Evolutionary conservation across 1,140 invertebrate species (phyloP).

Genomic region (Plutomurus gul): DNA sequence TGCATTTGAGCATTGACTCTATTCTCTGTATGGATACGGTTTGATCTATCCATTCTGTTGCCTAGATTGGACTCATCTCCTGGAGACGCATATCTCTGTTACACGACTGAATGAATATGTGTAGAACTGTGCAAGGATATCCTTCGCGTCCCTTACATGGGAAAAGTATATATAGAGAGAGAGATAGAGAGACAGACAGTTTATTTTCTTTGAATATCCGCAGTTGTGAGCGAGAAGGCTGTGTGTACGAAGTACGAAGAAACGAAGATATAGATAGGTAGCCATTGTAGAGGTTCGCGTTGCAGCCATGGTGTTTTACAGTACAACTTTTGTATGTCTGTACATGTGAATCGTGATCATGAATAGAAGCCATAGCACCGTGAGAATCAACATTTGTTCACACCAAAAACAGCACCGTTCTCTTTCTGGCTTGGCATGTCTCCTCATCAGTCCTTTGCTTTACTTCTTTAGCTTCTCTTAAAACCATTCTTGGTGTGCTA

Average conservation of each 20-base stretch:
- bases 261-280: too few species aligned
- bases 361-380: constrained; percentile 21
- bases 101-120: too few species aligned
- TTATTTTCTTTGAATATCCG: background rate
- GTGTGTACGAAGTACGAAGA: too few species aligned
- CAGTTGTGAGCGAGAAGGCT: background rate
- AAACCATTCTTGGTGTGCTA: background rate
- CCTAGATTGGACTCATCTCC: background rate
- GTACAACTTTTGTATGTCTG: constrained; percentile 6
- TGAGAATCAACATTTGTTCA: constrained; percentile 29
- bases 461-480: background rate
- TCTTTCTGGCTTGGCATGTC: background rate
- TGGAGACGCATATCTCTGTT: too few species aligned
- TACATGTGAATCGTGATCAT: constrained; percentile 18
- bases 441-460: background rate
- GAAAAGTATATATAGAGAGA: background rate
- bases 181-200: too few species aligned
- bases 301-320: too few species aligned
- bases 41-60: background rate
- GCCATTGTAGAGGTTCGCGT: too few species aligned
- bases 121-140: too few species aligned
- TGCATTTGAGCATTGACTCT: background rate
- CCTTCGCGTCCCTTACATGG: background rate
- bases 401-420: constrained; percentile 16
- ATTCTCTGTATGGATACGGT: background rate